Conservation (phyloP, 2,797 vertebrate genomes). For the Chiroxiphia lanceolata region DNA sequence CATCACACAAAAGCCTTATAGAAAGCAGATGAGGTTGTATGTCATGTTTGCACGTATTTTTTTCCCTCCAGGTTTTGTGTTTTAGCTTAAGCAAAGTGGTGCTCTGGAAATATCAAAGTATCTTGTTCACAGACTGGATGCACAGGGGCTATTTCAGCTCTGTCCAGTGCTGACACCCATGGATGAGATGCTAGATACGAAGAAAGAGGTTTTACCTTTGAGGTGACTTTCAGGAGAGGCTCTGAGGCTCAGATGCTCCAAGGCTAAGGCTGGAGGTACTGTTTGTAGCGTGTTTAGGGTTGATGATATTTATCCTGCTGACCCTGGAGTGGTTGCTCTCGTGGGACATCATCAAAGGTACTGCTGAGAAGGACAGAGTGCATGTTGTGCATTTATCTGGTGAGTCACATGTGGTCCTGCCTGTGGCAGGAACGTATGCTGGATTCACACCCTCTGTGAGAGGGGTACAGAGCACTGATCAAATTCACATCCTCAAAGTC, state of each 20-base stretch:
- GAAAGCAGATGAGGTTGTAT: neutral
- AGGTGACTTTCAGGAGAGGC: neutral
- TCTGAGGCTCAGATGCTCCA: neutral
- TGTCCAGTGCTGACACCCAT: neutral
- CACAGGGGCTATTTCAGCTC: neutral
- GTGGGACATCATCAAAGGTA: neutral
- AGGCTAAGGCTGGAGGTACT: neutral
- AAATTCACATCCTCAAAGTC: neutral
- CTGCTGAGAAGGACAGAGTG: neutral
- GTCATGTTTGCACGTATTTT: neutral
- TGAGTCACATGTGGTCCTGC: neutral
- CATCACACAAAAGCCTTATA: slow-evolving; percentile 7
- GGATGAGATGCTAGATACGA: neutral
- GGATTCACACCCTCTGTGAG: neutral
- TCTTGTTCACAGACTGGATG: neutral
- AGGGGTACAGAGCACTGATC: neutral
- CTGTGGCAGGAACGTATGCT: neutral
- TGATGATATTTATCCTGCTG: neutral
- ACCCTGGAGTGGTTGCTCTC: neutral
- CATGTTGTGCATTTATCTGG: neutral
- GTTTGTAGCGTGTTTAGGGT: neutral
- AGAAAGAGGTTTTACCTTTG: neutral
- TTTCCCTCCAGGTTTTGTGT: neutral
- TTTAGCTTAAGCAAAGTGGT: neutral
- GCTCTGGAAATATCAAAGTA: neutral